A percentile compares a stretch with the other conserved stretches of the same genome.
Evolutionary conservation across 1,140 invertebrate species (phyloP).

Genomic region (Cotesia glomerata): DNA sequence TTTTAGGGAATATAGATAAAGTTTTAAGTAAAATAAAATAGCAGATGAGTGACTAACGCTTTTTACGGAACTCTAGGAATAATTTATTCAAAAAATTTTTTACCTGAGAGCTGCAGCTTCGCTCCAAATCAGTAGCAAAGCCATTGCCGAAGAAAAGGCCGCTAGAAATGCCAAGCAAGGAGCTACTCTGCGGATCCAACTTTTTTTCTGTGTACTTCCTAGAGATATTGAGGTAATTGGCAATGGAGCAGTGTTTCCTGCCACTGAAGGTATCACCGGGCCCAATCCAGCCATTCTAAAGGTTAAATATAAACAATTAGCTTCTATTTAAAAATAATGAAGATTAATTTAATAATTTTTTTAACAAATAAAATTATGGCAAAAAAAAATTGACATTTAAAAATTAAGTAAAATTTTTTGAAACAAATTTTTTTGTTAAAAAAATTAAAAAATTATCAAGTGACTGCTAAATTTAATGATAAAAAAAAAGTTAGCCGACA

Average conservation of each 20-base stretch:
- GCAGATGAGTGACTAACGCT: neutral
- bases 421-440: no score
- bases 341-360: no score
- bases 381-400: no score
- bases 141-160: slow-evolving; percentile 59
- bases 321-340: no score
- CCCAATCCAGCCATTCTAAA: slow-evolving; percentile 47
- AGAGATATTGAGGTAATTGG: slow-evolving; percentile 24
- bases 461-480: neutral
- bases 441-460: no score
- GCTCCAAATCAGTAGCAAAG: slow-evolving; percentile 58
- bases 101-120: slow-evolving; percentile 53
- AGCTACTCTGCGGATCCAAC: slow-evolving; percentile 49
- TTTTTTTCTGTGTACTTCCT: slow-evolving; percentile 45
- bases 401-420: no score
- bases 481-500: neutral
- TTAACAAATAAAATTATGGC: no score
- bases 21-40: no score
- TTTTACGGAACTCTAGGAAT: neutral
- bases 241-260: slow-evolving; percentile 19
- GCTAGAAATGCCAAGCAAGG: slow-evolving; percentile 56
- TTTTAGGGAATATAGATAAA: no score
- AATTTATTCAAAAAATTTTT: neutral
- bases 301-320: neutral
- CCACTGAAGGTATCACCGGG: slow-evolving; percentile 29